These are phyloP conservation scores for Camelus bactrianus DNA, from an alignment of 2,113 vertebrate genomes.

Conservation along the genomic window DNA sequence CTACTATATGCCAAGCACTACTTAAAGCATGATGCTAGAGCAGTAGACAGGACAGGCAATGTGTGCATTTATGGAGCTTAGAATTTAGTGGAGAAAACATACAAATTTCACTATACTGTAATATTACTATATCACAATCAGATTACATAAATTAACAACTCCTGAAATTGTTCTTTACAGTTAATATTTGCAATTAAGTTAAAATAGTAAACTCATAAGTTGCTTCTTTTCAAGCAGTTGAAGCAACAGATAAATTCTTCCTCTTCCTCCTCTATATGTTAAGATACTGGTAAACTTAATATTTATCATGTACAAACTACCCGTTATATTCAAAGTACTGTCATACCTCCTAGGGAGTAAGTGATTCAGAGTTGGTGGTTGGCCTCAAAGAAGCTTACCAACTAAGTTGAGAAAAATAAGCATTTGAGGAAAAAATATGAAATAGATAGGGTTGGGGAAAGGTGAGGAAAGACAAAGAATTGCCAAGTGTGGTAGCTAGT, in stretches of 20 bases:
- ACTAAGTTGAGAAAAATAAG: not conserved
- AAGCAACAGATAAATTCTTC: not conserved
- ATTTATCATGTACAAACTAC: not conserved
- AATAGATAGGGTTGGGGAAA: not conserved
- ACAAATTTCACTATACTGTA: not conserved
- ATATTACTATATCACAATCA: constrained; percentile 11
- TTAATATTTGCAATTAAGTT: constrained; percentile 15
- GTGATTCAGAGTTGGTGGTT: not conserved
- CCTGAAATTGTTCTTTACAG: not conserved
- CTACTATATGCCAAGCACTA: not conserved
- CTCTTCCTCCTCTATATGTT: not conserved
- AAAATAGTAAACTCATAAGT: not conserved
- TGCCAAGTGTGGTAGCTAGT: not conserved
- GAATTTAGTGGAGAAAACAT: not conserved
- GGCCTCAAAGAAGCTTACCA: not conserved
- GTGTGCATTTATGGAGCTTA: not conserved
- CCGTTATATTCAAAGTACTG: not conserved
- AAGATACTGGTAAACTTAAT: not conserved
- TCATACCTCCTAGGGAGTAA: not conserved
- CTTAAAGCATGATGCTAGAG: not conserved
- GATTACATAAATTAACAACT: not conserved
- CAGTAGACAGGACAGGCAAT: not conserved
- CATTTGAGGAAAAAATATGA: not conserved
- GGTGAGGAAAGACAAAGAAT: not conserved
- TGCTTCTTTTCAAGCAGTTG: not conserved